Conservation (phyloP, 2,888 invertebrate species). For the Ceratothoa steindachneri region DNA sequence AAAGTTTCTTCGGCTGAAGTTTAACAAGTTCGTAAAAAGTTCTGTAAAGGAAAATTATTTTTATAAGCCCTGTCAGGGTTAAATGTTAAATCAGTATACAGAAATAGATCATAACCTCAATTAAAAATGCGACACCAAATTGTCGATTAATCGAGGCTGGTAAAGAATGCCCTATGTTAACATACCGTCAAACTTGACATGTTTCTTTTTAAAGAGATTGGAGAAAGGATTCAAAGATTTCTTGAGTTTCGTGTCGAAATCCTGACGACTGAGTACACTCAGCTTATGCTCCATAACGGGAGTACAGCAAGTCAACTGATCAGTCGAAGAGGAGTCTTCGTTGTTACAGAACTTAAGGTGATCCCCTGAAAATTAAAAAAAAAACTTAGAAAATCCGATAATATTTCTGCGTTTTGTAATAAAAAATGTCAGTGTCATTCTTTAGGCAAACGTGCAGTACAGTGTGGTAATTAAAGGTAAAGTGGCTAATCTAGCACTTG, state of each 20-base stretch:
- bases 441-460: too few relatives aligned
- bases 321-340: neutral
- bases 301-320: slow-evolving; percentile 37
- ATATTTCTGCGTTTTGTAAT: too few relatives aligned
- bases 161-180: too few relatives aligned
- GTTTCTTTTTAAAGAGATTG: slow-evolving; percentile 69
- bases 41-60: slow-evolving; percentile 62
- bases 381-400: too few relatives aligned
- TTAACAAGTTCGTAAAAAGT: slow-evolving; percentile 78
- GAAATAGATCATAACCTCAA: too few relatives aligned
- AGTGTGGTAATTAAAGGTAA: too few relatives aligned
- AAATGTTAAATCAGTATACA: too few relatives aligned
- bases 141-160: too few relatives aligned
- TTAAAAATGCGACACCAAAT: too few relatives aligned
- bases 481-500: too few relatives aligned
- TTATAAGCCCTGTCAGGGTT: too few relatives aligned
- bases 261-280: slow-evolving; percentile 65
- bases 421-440: too few relatives aligned
- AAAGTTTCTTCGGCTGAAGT: slow-evolving; percentile 77
- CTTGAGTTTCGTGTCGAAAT: slow-evolving; percentile 69
- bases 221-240: slow-evolving; percentile 72
- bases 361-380: neutral
- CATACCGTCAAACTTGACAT: slow-evolving; percentile 82
- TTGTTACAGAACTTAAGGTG: neutral
- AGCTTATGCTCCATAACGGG: slow-evolving; percentile 60